Conservation (phyloP, 2,888 invertebrate genomes). For the Drosophila tripunctata region DNA sequence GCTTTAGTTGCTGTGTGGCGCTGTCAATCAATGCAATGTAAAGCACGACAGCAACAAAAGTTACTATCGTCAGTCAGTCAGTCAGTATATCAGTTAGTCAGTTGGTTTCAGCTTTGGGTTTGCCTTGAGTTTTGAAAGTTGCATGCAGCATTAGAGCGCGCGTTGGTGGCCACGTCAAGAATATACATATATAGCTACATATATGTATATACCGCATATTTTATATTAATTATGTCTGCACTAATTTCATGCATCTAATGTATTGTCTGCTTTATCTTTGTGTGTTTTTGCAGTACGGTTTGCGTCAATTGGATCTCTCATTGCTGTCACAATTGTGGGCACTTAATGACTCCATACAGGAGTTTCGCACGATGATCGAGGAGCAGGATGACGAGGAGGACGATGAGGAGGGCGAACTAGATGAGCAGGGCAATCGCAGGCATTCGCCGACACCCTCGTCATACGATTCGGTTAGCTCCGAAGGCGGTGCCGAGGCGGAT, state of each 20-base stretch:
- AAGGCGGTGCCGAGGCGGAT: conserved; percentile 80
- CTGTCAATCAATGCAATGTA: conserved; percentile 64
- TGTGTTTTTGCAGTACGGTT: conserved; percentile 89
- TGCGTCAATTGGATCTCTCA: conserved; percentile 94
- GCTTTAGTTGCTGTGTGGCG: conserved; percentile 58
- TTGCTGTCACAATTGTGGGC: conserved; percentile 96
- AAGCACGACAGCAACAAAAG: conserved; percentile 15
- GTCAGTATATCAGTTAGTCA: conserved; percentile 15
- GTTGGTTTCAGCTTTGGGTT: conserved; percentile 26
- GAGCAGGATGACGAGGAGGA: conserved; percentile 81
- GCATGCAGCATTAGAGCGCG: conserved; percentile 34
- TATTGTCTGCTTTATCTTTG: conserved; percentile 37
- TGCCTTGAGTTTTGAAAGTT: conserved; percentile 68
- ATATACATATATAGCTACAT: too few relatives aligned
- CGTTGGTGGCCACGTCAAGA: conserved; percentile 68
- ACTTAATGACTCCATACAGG: conserved; percentile 95
- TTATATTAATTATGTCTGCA: conserved; percentile 47
- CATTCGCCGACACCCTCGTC: conserved; percentile 82
- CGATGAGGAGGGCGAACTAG: conserved; percentile 57
- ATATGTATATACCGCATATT: conserved; percentile 35
- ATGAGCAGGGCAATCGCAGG: conserved; percentile 64
- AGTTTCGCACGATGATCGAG: conserved; percentile 89
- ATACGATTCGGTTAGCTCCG: conserved; percentile 81
- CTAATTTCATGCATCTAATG: conserved; percentile 41
- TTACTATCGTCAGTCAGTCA: conserved; percentile 18